Evolutionary conservation across 2,797 vertebrate species (phyloP), one percentile per base, ranked within the genome.

Genomic region (Crax fasciolata): DNA sequence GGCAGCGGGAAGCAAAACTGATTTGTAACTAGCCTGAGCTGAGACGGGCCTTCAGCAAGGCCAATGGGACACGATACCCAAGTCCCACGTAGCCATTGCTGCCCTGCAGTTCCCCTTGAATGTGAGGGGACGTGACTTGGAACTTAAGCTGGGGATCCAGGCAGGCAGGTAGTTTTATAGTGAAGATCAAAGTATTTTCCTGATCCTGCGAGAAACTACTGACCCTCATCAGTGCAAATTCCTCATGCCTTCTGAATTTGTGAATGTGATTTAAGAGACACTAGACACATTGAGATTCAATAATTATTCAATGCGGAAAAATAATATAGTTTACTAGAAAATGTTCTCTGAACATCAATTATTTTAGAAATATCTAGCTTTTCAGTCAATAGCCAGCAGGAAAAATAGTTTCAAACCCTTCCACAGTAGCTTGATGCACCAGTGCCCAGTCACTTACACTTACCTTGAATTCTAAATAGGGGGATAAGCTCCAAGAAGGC

Each of bases 401-500:
- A 74, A 80, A 71, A 77, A 48, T 2, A 32, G 30, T 85, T 87
- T 80, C 11, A 41, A 52, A 57, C n/a, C 13, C 15, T 61, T 62
- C 35, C 20, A 43, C 3, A 6, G 18, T 13, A 54, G 15, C 28
- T 83, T 0, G 2, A 8, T 46, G 24, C 5, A 54, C 14, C 25
- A 46, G 20, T n/a, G 62, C 7, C 6, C 23, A 48, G 14, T 21
- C 30, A 35, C 18, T 39, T 86, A 25, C 21, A 76, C 9, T 30
- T 32, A 7, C 1, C 6, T 24, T 13, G 6, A 80, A 4, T 23
- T 77, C 11, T 30, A 52, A 74, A 70, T 20, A 21, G 10, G 43
- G 13, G 23, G 39, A 44, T 25, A 57, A 21, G 16, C 38, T 52
- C 35, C 38, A 52, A 0, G 0, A 75, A 72, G 7, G 8, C 66